A percentile compares a stretch with the other conserved stretches of the same genome.
These are phyloP conservation scores for Mesodorylaimus sp. DNA, from an alignment of 2,888 invertebrate genomes.

Conservation along the genomic window DNA sequence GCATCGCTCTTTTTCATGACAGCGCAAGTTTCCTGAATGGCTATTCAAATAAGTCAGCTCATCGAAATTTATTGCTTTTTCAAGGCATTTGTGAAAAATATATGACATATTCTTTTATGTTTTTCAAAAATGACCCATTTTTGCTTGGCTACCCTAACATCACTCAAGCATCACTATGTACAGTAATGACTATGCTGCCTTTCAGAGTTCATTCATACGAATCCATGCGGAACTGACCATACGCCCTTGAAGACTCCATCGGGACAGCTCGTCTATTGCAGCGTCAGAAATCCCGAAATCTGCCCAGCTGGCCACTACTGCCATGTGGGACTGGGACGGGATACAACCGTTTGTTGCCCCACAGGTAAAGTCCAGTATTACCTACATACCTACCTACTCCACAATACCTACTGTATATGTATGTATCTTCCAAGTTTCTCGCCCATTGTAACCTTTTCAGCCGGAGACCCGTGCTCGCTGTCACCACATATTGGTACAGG, in stretches of 20 bases:
- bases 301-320: conserved; percentile 27
- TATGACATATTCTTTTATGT: too few relatives aligned
- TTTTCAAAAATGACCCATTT: too few relatives aligned
- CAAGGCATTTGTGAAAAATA: too few relatives aligned
- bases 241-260: not conserved
- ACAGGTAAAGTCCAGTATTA: conserved; percentile 17
- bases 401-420: too few relatives aligned
- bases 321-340: conserved; percentile 23
- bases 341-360: conserved; percentile 26
- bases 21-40: too few relatives aligned
- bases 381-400: not conserved
- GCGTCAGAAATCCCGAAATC: conserved; percentile 7
- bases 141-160: too few relatives aligned
- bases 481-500: conserved; percentile 19
- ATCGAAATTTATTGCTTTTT: too few relatives aligned
- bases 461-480: conserved; percentile 18
- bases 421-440: not conserved
- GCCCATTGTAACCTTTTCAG: conserved; percentile 10
- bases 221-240: not conserved
- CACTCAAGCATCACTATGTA: too few relatives aligned
- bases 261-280: conserved; percentile 9
- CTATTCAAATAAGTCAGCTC: too few relatives aligned
- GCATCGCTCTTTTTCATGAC: too few relatives aligned
- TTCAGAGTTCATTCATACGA: too few relatives aligned
- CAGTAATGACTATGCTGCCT: too few relatives aligned